Evolutionary conservation across 2,797 vertebrate species (phyloP).

Genomic region (Sebastiscus albofasciatus): DNA sequence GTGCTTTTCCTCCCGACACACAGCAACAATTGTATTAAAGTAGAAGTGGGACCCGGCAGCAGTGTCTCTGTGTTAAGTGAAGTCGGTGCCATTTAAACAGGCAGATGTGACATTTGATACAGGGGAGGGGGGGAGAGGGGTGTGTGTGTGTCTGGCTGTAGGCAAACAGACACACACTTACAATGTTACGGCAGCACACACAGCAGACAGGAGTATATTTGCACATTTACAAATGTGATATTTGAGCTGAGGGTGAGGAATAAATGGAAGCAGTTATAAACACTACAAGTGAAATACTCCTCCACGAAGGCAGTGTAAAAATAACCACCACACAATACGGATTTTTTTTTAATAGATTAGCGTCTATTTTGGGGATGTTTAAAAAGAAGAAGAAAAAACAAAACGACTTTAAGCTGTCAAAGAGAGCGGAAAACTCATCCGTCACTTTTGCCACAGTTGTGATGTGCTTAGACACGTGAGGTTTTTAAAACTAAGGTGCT

Average conservation of each 20-base stretch:
- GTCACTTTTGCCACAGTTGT: constrained; percentile 14
- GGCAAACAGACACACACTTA: constrained; percentile 56
- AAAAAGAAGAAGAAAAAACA: constrained; percentile 1
- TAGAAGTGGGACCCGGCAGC: constrained; percentile 28
- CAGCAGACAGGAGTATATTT: constrained; percentile 56
- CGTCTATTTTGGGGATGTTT: constrained; percentile 26
- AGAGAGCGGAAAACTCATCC: constrained; percentile 26
- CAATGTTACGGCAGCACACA: constrained; percentile 30
- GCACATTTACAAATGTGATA: constrained; percentile 71
- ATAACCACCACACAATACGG: constrained; percentile 10
- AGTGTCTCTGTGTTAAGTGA: constrained; percentile 66
- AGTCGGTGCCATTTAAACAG: constrained; percentile 75
- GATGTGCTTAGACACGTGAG: constrained; percentile 31
- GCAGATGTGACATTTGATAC: constrained; percentile 74
- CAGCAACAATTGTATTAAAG: constrained; percentile 42
- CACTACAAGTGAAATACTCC: constrained; percentile 19
- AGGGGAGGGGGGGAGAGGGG: background rate
- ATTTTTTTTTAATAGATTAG: constrained; percentile 17
- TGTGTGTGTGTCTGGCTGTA: background rate
- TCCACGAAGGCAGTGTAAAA: constrained; percentile 8
- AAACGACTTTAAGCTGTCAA: constrained; percentile 9
- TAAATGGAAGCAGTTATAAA: constrained; percentile 39
- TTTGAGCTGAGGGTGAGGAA: constrained; percentile 48
- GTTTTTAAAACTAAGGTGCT: constrained; percentile 39
- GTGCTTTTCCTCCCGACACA: constrained; percentile 14